Evolutionary conservation across 1,140 invertebrate species (phyloP), one percentile per base, ranked within the genome.

Genomic region (Cephus cinctus): DNA sequence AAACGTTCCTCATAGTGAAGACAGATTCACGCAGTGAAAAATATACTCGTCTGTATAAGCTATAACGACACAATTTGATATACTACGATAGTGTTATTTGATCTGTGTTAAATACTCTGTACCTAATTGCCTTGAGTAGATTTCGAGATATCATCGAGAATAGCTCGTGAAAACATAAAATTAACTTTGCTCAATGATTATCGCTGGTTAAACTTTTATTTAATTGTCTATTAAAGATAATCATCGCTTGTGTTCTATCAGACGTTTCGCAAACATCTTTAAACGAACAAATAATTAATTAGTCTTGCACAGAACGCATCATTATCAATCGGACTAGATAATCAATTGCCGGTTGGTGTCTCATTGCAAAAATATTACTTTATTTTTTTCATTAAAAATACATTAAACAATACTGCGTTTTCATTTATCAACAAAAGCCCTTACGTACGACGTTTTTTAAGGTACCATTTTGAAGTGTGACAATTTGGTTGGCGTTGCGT

Each of bases 391-490:
- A 30, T 30, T 30, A 30, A 12, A 30, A 9, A 9, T 9, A 30
- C 12, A 30, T 12, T n/a, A n/a, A n/a, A n/a, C n/a, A n/a, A n/a
- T 12, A 30, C 12, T 12, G 27, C 27, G 11, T 11, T 30, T 30
- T 30, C 11, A 11, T 30, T 4, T 2, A 30, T 30, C 12, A 11
- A 30, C 27, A 46, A 6, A 25, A 11, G 22, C 22, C 21, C 15
- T 40, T 47, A 47, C 2, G 36, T 47, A 22, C 42, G 47, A 40
- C 14, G 11, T 54, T 63, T 61, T 47, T 54, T 58, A 66, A 73
- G 69, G 69, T 75, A 73, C 69, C 69, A 71, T 70, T 56, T 39
- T 61, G 69, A 71, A 73, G 69, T 67, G 52, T 59, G 48, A 49
- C 34, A 65, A 61, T 73, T 71, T 71, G 62, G 64, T 52, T 30